phyloP scores from a whole-genome alignment of 2,888 invertebrate genomes.

The Aplocera efformata region DNA sequence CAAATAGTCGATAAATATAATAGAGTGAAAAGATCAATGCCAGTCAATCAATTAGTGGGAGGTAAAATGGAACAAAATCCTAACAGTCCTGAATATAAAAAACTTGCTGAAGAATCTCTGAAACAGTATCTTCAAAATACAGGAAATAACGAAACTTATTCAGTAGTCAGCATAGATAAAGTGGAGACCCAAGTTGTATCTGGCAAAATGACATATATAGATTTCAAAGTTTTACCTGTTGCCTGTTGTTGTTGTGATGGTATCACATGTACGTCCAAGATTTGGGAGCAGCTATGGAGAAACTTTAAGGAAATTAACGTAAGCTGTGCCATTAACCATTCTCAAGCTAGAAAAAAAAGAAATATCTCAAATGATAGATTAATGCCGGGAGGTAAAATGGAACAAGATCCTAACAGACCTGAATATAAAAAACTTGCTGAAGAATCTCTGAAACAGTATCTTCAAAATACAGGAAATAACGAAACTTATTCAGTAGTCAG shows the following conservation, averaged over 20 bases:
- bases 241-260: constrained; percentile 7
- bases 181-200: constrained; percentile 35
- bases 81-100: constrained; percentile 29
- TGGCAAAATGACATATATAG: constrained; percentile 29
- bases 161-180: constrained; percentile 23
- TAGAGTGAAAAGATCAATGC: constrained; percentile 15
- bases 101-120: constrained; percentile 35
- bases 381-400: constrained; percentile 17
- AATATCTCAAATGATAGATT: constrained; percentile 3
- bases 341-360: constrained; percentile 19
- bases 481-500: constrained; percentile 16
- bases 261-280: constrained; percentile 34
- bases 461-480: constrained; percentile 14
- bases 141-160: constrained; percentile 15
- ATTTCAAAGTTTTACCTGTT: constrained; percentile 23
- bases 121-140: constrained; percentile 27
- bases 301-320: constrained; percentile 35
- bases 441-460: constrained; percentile 36
- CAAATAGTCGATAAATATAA: constrained; percentile 12
- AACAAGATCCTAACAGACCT: constrained; percentile 32
- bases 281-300: constrained; percentile 39
- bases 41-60: no score
- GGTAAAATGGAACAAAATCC: constrained; percentile 23
- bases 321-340: constrained; percentile 22
- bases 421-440: constrained; percentile 29